Percentiles rank a stretch among this genome's conserved stretches.
phyloP scores from a whole-genome alignment of 2,113 vertebrate genomes.

The Chamaetylas fuelleborni region DNA sequence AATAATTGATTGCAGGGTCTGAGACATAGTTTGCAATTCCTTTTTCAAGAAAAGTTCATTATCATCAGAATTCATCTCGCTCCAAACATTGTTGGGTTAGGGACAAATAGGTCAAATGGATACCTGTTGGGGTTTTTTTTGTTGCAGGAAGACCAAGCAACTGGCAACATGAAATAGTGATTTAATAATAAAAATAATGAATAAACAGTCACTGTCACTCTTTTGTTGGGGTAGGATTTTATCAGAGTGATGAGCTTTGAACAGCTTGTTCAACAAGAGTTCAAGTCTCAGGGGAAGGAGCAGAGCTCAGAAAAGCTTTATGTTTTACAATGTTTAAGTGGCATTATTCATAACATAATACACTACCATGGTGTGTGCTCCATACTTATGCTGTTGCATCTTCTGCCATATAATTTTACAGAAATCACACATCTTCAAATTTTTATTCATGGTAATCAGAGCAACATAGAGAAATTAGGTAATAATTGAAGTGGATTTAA shows the following conservation, averaged over 20 bases:
- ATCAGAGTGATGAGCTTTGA: constrained; percentile 6
- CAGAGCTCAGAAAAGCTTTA: constrained; percentile 18
- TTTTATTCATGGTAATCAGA: constrained; percentile 51
- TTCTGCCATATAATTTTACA: constrained; percentile 49
- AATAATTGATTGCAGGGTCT: constrained; percentile 64
- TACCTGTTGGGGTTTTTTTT: neutral
- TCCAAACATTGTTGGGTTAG: neutral
- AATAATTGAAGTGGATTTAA: constrained; percentile 65
- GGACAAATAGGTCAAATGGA: constrained; percentile 30
- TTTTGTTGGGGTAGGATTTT: constrained; percentile 1
- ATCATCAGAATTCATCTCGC: constrained; percentile 34
- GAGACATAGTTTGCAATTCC: constrained; percentile 36
- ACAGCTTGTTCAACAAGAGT: constrained; percentile 34
- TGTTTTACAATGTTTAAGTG: constrained; percentile 23
- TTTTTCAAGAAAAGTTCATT: constrained; percentile 56
- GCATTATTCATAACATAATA: neutral
- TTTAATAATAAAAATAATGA: neutral
- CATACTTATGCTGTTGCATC: neutral
- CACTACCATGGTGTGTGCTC: neutral
- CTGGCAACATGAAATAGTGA: neutral
- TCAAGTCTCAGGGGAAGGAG: neutral
- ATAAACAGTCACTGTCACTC: neutral
- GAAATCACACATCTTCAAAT: constrained; percentile 18
- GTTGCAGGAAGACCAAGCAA: neutral
- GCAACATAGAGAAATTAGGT: constrained; percentile 63